phyloP scores from a whole-genome alignment of 2,888 invertebrate species.

The Rhagonycha lutea region DNA sequence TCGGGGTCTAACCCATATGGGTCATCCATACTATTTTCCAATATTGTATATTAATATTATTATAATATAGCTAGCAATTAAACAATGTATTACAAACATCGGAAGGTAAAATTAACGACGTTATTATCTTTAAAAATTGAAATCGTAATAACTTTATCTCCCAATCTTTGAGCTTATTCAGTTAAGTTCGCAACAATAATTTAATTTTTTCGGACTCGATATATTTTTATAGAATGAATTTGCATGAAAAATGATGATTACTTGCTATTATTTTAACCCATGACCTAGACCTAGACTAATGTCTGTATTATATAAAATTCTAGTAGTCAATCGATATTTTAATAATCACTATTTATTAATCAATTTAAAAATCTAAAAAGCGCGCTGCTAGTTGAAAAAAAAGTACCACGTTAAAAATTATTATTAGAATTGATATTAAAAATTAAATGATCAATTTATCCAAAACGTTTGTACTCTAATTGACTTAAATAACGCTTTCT shows the following conservation, averaged over 20 bases:
- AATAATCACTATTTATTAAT: neutral
- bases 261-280: neutral
- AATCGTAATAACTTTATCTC: neutral
- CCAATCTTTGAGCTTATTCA: neutral
- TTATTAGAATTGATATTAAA: neutral
- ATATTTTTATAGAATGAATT: neutral
- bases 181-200: neutral
- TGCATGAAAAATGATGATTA: neutral
- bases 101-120: neutral
- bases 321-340: neutral
- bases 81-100: neutral
- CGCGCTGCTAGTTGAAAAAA: neutral
- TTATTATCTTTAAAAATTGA: neutral
- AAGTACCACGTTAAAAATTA: no score
- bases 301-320: neutral
- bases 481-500: neutral
- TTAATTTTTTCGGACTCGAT: neutral
- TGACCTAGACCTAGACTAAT: neutral
- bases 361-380: neutral
- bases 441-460: neutral
- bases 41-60: no score
- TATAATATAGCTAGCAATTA: neutral
- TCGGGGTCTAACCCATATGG: no score
- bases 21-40: no score
- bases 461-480: neutral